Evolutionary conservation across 2,888 invertebrate species (phyloP).

Genomic region (Hydrotaea diabolus): DNA sequence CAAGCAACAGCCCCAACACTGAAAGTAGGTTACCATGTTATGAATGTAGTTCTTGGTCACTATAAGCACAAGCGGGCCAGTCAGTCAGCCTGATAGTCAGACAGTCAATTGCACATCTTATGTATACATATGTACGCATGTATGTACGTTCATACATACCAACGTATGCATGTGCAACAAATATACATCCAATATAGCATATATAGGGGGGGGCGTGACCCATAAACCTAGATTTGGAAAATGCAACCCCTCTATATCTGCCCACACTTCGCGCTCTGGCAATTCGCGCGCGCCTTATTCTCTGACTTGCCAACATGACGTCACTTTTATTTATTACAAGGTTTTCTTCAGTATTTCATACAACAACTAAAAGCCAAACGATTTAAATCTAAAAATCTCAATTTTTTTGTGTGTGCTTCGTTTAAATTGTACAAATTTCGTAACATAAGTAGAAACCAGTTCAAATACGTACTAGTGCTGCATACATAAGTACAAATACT

Average conservation of each 20-base stretch:
- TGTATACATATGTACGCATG: neutral
- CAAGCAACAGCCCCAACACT: neutral
- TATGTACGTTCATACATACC: neutral
- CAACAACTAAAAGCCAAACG: conserved; percentile 28
- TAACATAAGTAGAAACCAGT: conserved; percentile 64
- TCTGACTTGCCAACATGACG: conserved; percentile 50
- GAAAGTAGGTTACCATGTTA: conserved; percentile 58
- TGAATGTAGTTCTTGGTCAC: conserved; percentile 65
- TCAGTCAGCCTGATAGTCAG: neutral
- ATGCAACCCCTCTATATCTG: too few species aligned
- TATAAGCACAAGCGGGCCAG: conserved; percentile 34
- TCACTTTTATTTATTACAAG: conserved; percentile 57
- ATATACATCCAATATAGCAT: conserved; percentile 1
- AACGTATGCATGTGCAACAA: conserved; percentile 50
- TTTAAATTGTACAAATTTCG: conserved; percentile 61
- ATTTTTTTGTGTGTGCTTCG: conserved; percentile 34
- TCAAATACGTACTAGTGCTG: conserved; percentile 32
- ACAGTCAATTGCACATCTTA: neutral
- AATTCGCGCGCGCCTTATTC: conserved; percentile 43
- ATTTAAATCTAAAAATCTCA: conserved; percentile 52
- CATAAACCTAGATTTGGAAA: conserved; percentile 52
- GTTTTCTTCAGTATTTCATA: conserved; percentile 45
- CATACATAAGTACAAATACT: conserved; percentile 5
- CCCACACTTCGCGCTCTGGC: neutral
- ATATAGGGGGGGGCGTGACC: conserved; percentile 57